phyloP scores from a whole-genome alignment of 1,140 invertebrate genomes.

The Bombus polaris region DNA sequence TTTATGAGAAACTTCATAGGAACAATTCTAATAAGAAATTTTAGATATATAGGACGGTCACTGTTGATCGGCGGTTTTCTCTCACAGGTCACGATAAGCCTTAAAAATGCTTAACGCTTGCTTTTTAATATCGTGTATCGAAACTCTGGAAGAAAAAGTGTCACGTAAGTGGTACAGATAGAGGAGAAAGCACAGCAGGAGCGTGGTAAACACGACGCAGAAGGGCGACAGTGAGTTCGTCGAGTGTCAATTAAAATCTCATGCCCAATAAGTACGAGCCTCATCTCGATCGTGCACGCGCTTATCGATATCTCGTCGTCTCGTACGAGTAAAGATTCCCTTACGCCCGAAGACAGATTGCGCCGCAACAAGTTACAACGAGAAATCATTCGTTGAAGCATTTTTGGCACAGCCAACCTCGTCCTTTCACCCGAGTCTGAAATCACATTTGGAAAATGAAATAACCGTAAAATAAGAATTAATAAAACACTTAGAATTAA shows the following conservation, averaged over 20 bases:
- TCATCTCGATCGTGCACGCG: conserved; percentile 18
- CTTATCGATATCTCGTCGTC: conserved; percentile 6
- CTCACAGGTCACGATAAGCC: neutral
- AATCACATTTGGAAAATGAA: neutral
- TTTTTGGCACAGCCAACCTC: neutral
- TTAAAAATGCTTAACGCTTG: neutral
- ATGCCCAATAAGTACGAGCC: conserved; percentile 32
- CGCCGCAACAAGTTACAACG: neutral
- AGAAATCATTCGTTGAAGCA: neutral
- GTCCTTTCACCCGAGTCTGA: too few species aligned
- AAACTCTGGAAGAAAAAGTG: too few species aligned
- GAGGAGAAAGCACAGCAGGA: neutral
- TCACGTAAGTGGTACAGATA: too few species aligned
- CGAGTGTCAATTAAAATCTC: conserved; percentile 50
- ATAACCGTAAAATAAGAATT: neutral
- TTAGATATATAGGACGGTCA: neutral
- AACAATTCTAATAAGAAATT: neutral
- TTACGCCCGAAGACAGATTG: neutral
- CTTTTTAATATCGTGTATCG: too few species aligned
- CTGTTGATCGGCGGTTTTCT: neutral
- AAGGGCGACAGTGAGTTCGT: conserved; percentile 16
- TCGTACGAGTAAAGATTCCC: conserved; percentile 11
- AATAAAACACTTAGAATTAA: neutral
- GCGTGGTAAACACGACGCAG: neutral
- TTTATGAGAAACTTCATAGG: neutral